Base-by-base conservation (phyloP, 2,797 vertebrate species). In the Moxostoma hubbsi region DNA sequence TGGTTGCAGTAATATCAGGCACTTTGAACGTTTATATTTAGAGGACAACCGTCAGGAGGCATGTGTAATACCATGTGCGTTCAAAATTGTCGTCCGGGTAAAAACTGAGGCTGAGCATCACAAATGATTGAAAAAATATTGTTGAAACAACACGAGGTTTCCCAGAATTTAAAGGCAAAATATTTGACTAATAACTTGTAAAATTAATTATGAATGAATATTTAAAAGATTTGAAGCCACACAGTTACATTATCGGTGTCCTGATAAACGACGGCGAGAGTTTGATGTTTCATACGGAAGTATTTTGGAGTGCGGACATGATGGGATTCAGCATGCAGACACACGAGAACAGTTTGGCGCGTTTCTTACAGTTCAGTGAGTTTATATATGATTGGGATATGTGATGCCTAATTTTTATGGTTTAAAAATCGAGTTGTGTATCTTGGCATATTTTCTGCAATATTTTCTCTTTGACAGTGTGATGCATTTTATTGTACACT, bases 221-320 rank as follows among this genome's bases (percentile, higher is more conserved):
- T 6, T 18, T 24, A 24, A 57, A 36, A 8, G 5, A 67, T 43
- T 16, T 61, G 1, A 61, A 50, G 45, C 13, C 7, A 6, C 1
- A 36, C 3, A 13, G n/a, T 7, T 1, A 13, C 18, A 13, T 13
- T 51, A 4, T 49, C 10, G 12, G 12, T 9, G 16, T 10, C 1
- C 9, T 43, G 36, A 15, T 53, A 5, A 11, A 4, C 15, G 4
- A 12, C 10, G 9, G 13, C 7, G 16, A n/a, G 6, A 0, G 47
- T 70, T 24, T 7, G 6, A 1, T 4, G 13, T 62, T 12, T 89
- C 81, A 77, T 75, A 81, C 91, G 92, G 89, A 90, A 83, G 75
- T 92, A 76, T 94, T 94, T 93, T 90, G 82, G 49, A 74, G 72
- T 2, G 36, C 64, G 16, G 63, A 50, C 66, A 68, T 46, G 45